These are phyloP conservation scores for Trichopria drosophilae DNA, from an alignment of 2,888 invertebrate genomes.

Conservation along the genomic window DNA sequence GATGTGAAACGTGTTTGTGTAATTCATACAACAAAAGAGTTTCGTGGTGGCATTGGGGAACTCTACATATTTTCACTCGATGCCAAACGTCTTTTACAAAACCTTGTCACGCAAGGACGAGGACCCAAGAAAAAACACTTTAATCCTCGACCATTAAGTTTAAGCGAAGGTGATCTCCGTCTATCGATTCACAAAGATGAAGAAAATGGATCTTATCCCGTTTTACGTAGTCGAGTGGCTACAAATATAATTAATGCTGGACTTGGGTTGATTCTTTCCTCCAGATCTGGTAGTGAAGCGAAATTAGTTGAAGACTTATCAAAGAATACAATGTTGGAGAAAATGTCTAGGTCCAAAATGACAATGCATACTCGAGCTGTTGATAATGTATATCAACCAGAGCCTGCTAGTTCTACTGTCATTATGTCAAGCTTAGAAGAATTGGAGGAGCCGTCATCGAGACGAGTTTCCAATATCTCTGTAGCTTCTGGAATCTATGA, in stretches of 20 bases:
- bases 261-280: slow-evolving; percentile 40
- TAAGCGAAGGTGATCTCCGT: slow-evolving; percentile 61
- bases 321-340: slow-evolving; percentile 32
- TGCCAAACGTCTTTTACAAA: slow-evolving; percentile 58
- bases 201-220: slow-evolving; percentile 29
- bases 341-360: slow-evolving; percentile 35
- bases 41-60: slow-evolving; percentile 62
- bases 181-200: slow-evolving; percentile 37
- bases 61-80: slow-evolving; percentile 60
- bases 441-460: slow-evolving; percentile 44
- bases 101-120: slow-evolving; percentile 59
- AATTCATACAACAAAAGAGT: slow-evolving; percentile 64
- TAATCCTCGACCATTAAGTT: slow-evolving; percentile 53
- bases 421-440: slow-evolving; percentile 40
- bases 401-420: slow-evolving; percentile 37
- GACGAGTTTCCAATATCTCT: slow-evolving; percentile 65
- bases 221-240: slow-evolving; percentile 25
- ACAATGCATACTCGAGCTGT: slow-evolving; percentile 37
- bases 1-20: slow-evolving; percentile 66
- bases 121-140: slow-evolving; percentile 46
- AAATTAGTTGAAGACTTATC: slow-evolving; percentile 40
- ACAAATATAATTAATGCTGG: slow-evolving; percentile 44
- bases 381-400: slow-evolving; percentile 51
- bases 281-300: slow-evolving; percentile 42
- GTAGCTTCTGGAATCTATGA: slow-evolving; percentile 71